phyloP scores from a whole-genome alignment of 1,140 invertebrate genomes.

The Drosophila ananassae region DNA sequence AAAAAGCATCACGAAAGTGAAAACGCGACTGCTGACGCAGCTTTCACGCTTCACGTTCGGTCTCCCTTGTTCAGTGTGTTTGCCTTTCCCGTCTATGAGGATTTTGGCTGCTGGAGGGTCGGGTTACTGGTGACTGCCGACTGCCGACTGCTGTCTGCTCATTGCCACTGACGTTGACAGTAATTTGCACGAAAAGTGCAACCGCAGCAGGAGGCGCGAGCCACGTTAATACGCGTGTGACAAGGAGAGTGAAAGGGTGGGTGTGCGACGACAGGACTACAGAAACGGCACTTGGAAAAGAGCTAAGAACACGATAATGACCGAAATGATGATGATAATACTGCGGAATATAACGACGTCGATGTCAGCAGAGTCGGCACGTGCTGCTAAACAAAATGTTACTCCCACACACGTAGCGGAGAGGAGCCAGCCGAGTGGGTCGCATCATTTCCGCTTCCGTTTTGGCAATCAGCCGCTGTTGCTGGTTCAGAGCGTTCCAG shows the following conservation, averaged over 20 bases:
- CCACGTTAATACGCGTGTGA: conserved; percentile 62
- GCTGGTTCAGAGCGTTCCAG: background rate
- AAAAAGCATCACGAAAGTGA: conserved; percentile 70
- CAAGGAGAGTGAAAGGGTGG: background rate
- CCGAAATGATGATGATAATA: conserved; percentile 23
- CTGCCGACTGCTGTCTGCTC: conserved; percentile 42
- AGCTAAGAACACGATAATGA: conserved; percentile 7
- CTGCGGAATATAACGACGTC: conserved; percentile 28
- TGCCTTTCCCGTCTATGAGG: background rate
- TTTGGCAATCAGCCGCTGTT: conserved; percentile 65
- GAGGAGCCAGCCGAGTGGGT: conserved; percentile 22
- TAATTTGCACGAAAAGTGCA: conserved; percentile 78
- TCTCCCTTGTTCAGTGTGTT: background rate
- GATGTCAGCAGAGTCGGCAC: conserved; percentile 48
- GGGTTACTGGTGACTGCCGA: conserved; percentile 18
- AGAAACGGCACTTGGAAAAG: background rate
- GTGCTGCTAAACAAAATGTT: conserved; percentile 76
- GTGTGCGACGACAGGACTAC: background rate
- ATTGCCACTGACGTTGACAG: conserved; percentile 69
- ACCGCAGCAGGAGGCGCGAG: conserved; percentile 70
- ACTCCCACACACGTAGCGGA: conserved; percentile 15
- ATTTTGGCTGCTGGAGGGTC: conserved; percentile 17
- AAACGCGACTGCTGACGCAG: conserved; percentile 60
- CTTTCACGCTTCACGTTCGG: background rate
- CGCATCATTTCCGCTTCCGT: conserved; percentile 72